Evolutionary conservation across 2,888 invertebrate genomes (phyloP).

Genomic region (Oxytorus armatus): DNA sequence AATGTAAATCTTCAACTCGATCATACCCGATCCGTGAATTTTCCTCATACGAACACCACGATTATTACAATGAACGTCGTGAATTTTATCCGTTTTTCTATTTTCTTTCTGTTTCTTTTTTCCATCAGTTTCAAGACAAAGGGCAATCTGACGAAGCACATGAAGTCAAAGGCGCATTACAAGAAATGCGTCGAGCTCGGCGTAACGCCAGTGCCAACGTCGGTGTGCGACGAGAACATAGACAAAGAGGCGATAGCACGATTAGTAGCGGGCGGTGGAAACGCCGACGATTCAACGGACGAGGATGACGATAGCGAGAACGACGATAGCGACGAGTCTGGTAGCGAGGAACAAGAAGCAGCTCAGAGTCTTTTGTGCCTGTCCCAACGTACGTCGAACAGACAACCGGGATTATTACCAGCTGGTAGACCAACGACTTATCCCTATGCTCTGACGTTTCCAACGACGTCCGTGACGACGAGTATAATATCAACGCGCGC

Average conservation of each 20-base stretch:
- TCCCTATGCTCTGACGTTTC: constrained; percentile 85
- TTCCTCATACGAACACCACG: no score
- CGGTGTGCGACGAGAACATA: constrained; percentile 88
- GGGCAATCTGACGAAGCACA: constrained; percentile 98
- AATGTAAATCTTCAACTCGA: no score
- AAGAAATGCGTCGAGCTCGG: constrained; percentile 95
- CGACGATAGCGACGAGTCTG: constrained; percentile 82
- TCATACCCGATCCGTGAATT: no score
- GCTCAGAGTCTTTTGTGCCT: constrained; percentile 93
- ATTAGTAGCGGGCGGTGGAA: constrained; percentile 86
- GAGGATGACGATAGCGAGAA: constrained; percentile 81
- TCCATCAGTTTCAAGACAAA: constrained; percentile 98
- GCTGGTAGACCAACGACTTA: constrained; percentile 89
- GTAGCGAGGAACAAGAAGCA: constrained; percentile 91
- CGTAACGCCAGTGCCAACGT: constrained; percentile 90
- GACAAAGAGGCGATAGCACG: constrained; percentile 86
- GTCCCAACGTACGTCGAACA: constrained; percentile 85
- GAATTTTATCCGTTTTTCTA: background rate
- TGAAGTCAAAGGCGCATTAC: constrained; percentile 99
- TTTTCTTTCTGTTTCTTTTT: background rate
- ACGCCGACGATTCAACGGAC: constrained; percentile 85
- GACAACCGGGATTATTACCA: constrained; percentile 86
- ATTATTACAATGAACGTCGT: background rate
- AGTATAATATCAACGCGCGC: constrained; percentile 51
- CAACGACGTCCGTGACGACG: constrained; percentile 71